Evolutionary conservation across 2,888 invertebrate genomes (phyloP), one percentile per base, ranked within the genome.

Genomic region (Cheilosia urbana): DNA sequence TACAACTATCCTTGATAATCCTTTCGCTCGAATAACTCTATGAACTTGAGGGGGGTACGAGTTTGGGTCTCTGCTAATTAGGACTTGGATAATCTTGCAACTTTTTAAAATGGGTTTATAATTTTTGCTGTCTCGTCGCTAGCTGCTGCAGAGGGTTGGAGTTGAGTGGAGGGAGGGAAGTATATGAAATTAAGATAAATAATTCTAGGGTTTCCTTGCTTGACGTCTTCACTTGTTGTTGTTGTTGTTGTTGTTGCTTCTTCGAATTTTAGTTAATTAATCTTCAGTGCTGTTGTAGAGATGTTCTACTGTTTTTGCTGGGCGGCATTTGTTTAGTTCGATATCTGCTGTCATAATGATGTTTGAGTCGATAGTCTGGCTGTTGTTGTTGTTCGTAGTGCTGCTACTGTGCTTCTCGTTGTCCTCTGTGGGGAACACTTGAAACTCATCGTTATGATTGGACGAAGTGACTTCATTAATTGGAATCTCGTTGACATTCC

Each of bases 401-500:
- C 15, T 69, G 30, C n/a, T 75, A 24, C 3, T 57, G 71, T 17
- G 27, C 11, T 15, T 69, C 34, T 49, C 68, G 78, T 49, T 62
- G 24, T 42, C 47, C 42, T 81, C 49, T 60, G 72, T 77, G 62
- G 58, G 63, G 71, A 68, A 85, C 72, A 77, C 81, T 81, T 76
- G 81, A 76, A 76, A 81, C 49, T 76, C 85, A 85, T 85, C 81
- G 85, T 85, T 62, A 34, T 72, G 55, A 57, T 55, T 77, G 81
- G 62, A 81, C 51, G 81, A 81, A 77, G 76, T 72, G 76, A 85
- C 66, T 85, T 85, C 80, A 49, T 77, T 76, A 81, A 85, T 81
- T 85, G 81, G 85, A 77, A 77, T 77, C 72, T 62, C 76, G 66
- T 81, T 76, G 62, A 71, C 76, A 77, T 85, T 81, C 85, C 85